phyloP scores from a whole-genome alignment of 2,888 invertebrate genomes.

The Caenorhabditis zanzibari region DNA sequence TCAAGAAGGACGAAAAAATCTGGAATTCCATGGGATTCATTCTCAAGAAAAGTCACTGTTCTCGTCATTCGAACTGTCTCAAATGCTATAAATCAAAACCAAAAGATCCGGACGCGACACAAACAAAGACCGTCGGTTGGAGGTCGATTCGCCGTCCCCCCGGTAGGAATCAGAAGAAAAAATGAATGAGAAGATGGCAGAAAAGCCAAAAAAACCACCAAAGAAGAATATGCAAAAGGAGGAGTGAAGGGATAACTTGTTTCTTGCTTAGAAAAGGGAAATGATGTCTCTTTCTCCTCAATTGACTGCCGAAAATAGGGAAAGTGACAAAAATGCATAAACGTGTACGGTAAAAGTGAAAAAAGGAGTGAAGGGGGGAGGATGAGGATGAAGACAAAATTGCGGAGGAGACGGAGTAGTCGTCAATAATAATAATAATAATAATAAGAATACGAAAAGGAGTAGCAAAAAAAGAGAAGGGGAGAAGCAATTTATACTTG shows the following conservation, averaged over 20 bases:
- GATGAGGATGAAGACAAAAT: conserved; percentile 33
- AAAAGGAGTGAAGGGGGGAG: conserved; percentile 1
- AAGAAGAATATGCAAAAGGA: conserved; percentile 43
- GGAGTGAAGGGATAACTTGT: conserved; percentile 48
- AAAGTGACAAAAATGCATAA: conserved; percentile 65
- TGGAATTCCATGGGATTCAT: conserved; percentile 29
- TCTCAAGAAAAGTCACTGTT: not conserved
- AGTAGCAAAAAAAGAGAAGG: no score
- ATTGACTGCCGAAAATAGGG: conserved; percentile 57
- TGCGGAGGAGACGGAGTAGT: conserved; percentile 14
- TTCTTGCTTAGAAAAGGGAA: conserved; percentile 29
- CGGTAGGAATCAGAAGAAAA: conserved; percentile 14
- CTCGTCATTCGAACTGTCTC: conserved; percentile 58
- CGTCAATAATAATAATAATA: conserved; percentile 21
- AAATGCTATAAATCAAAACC: conserved; percentile 62
- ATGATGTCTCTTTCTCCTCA: conserved; percentile 52
- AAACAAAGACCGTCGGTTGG: conserved; percentile 53
- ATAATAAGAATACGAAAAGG: not conserved
- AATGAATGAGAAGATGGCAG: conserved; percentile 23
- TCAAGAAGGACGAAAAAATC: conserved; percentile 3
- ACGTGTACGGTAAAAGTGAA: conserved; percentile 64
- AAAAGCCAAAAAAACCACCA: conserved; percentile 19
- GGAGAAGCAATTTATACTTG: not conserved
- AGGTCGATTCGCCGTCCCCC: conserved; percentile 41
- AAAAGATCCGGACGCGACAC: conserved; percentile 39